Evolutionary conservation across 1,140 invertebrate genomes (phyloP), one percentile per base, ranked within the genome.

Genomic region (Bemisia tabaci): DNA sequence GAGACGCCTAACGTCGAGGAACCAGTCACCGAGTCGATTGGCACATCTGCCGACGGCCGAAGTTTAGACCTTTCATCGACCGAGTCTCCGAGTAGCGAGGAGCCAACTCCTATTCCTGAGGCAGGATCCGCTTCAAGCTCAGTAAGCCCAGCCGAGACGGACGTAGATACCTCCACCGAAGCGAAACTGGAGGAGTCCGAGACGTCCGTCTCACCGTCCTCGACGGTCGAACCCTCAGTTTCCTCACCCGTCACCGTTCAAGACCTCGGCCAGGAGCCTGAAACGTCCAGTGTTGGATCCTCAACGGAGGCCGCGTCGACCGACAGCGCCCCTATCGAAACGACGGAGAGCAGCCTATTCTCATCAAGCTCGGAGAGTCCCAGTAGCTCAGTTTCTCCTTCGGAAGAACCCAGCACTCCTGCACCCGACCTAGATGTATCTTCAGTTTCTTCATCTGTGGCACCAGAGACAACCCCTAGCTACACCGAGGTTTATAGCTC

Each of bases 1-100:
- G 61, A 24, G 22, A 26, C 21, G 25, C 25, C 61, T 24, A 26
- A 2, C 24, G 61, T 2, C 61, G 27, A n/a, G 24, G 61, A 21
- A 26, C 61, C 27, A 62, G 61, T 62, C 61, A 62, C 22, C 12
- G n/a, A 59, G 27, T 26, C 25, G 5, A 62, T 2, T 62, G 61
- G 61, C 24, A 62, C 5, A 48, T 9, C 33, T 9, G 5, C 33
- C 17, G 33, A 48, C 5, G 33, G 33, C 33, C 33, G 33, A 48
- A 48, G 33, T 48, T 17, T 48, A 17, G 5, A 5, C 17, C 5
- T 48, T 9, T 48, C 33, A 48, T 5, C 33, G 17, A 48, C 33
- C 33, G 33, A 48, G 5, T 48, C 33, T 48, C 33, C 33, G 5
- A 17, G 5, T 48, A 17, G 17, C 17, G 33, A 48, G 17, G 17